These are phyloP conservation scores for Cynodonichthys magdalenae DNA, from an alignment of 2,797 vertebrate genomes.

Conservation along the genomic window DNA sequence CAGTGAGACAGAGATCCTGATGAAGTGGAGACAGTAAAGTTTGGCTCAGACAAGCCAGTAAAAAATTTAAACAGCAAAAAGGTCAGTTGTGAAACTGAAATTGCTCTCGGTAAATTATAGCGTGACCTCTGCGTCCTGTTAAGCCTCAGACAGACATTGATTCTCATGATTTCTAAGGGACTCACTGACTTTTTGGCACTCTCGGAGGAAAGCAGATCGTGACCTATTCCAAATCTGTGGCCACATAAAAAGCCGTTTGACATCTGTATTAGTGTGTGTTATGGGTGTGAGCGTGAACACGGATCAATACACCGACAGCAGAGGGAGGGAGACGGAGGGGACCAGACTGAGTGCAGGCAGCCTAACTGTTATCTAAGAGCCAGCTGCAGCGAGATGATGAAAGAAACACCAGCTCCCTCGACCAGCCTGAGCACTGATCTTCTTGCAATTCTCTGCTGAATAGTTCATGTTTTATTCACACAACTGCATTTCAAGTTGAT, in stretches of 20 bases:
- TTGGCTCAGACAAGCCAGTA: conserved; percentile 43
- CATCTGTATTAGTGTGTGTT: conserved; percentile 34
- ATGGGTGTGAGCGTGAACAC: conserved; percentile 15
- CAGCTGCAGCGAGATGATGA: conserved; percentile 70
- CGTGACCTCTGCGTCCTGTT: conserved; percentile 51
- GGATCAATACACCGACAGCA: conserved; percentile 37
- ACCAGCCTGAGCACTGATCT: conserved; percentile 34
- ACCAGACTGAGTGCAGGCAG: conserved; percentile 25
- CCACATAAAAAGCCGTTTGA: conserved; percentile 35
- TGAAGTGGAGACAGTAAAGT: conserved; percentile 27
- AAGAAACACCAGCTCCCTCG: conserved; percentile 35
- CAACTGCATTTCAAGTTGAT: conserved; percentile 10
- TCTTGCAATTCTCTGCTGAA: conserved; percentile 37
- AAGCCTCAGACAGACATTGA: conserved; percentile 56
- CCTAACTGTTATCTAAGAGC: conserved; percentile 65
- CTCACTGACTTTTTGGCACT: conserved; percentile 57
- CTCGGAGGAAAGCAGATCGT: conserved; percentile 36
- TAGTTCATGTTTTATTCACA: conserved; percentile 52
- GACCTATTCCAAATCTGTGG: conserved; percentile 49
- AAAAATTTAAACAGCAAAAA: conserved; percentile 50
- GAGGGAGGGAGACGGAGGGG: conserved; percentile 22
- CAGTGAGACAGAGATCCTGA: conserved; percentile 17
- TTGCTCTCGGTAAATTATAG: conserved; percentile 54
- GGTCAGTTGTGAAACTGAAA: conserved; percentile 65
- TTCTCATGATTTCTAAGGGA: conserved; percentile 57